phyloP scores from a whole-genome alignment of 64 coral and sea anemone genomes.

The Trachythela sp. region DNA sequence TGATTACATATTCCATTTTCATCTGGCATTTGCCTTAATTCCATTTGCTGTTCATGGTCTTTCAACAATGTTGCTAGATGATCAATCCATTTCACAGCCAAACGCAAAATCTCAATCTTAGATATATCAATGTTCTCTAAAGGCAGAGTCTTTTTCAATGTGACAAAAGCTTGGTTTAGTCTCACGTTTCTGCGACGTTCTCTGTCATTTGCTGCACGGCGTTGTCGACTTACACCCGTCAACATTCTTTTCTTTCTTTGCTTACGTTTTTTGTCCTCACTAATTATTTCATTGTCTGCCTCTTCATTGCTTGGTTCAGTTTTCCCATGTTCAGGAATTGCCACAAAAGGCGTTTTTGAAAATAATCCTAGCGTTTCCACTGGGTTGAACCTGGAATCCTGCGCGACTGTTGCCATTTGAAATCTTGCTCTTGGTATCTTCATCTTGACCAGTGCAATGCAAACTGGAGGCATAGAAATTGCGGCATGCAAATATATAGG shows the following conservation, averaged over 20 bases:
- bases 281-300: background rate
- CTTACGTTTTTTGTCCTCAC: slow-evolving; percentile 1
- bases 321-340: background rate
- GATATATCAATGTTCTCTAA: slow-evolving; percentile 13
- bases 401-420: background rate
- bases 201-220: background rate
- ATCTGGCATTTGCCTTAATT: background rate
- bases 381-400: background rate
- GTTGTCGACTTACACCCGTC: slow-evolving; percentile 6
- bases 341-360: background rate
- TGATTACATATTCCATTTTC: background rate
- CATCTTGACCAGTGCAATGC: background rate
- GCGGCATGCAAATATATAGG: background rate
- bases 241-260: background rate
- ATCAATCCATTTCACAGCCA: slow-evolving; percentile 19
- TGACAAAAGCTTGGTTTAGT: background rate
- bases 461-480: too few relatives aligned
- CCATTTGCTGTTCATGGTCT: background rate
- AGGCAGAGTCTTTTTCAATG: slow-evolving; percentile 11
- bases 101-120: slow-evolving; percentile 1
- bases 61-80: background rate
- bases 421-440: background rate
- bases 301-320: background rate
- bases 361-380: background rate
- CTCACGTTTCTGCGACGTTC: background rate